These are phyloP conservation scores for Oxyteleia sp. DNA, from an alignment of 2,888 invertebrate genomes.

Conservation along the genomic window DNA sequence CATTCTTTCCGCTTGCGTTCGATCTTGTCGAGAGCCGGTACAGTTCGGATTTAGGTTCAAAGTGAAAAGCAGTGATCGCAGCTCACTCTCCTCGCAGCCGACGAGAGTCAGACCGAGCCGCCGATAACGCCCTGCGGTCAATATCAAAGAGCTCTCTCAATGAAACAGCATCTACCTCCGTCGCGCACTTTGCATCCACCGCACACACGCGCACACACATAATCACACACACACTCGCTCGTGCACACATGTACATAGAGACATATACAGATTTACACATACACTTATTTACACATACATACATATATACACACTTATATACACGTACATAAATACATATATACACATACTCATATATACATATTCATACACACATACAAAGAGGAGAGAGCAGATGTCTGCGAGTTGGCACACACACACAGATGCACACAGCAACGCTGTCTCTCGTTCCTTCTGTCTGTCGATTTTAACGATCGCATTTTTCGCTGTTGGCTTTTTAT, in stretches of 20 bases:
- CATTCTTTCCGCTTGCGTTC: conserved; percentile 61
- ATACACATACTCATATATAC: too few relatives aligned
- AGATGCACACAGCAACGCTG: too few relatives aligned
- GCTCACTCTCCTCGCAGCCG: too few relatives aligned
- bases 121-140: conserved; percentile 74
- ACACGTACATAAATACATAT: too few relatives aligned
- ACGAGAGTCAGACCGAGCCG: conserved; percentile 61
- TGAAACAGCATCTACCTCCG: conserved; percentile 58
- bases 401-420: too few relatives aligned
- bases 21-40: conserved; percentile 63
- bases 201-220: conserved; percentile 13
- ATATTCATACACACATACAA: too few relatives aligned
- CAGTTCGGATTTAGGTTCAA: conserved; percentile 71
- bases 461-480: conserved; percentile 63
- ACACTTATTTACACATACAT: too few relatives aligned
- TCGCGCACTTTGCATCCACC: conserved; percentile 52
- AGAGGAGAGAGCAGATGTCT: too few relatives aligned
- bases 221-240: too few relatives aligned
- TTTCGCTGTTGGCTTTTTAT: conserved; percentile 41
- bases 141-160: conserved; percentile 73
- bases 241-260: too few relatives aligned
- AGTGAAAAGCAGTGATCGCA: conserved; percentile 72
- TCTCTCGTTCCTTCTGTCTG: conserved; percentile 50
- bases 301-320: too few relatives aligned
- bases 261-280: too few relatives aligned